A percentile compares a stretch with the other conserved stretches of the same genome.
These are phyloP conservation scores for Platyscelio sp. DNA, from an alignment of 2,888 invertebrate genomes.

Conservation along the genomic window DNA sequence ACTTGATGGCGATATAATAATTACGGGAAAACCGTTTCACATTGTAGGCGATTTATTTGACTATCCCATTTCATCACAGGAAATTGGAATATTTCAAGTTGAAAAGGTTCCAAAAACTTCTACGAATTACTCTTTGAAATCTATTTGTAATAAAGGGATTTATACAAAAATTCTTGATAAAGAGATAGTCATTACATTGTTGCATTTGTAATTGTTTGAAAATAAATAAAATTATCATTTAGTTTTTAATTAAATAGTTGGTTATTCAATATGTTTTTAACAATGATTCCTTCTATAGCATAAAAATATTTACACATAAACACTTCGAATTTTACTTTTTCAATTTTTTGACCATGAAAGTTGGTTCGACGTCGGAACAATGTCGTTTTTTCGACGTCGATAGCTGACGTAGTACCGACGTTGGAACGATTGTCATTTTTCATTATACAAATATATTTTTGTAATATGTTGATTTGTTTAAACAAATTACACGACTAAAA, in stretches of 20 bases:
- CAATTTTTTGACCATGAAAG: no score
- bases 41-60: constrained; percentile 25
- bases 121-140: not conserved
- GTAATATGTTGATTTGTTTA: no score
- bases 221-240: not conserved
- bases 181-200: constrained; percentile 3
- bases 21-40: constrained; percentile 1
- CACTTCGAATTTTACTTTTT: no score
- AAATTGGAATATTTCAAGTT: constrained; percentile 26
- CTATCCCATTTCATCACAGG: constrained; percentile 6
- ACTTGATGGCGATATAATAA: constrained; percentile 1
- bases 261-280: not conserved
- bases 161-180: not conserved
- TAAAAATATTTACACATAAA: no score
- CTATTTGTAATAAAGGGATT: constrained; percentile 23
- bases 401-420: no score
- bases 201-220: constrained; percentile 17
- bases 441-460: no score
- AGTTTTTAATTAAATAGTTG: not conserved
- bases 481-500: no score
- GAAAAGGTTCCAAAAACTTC: not conserved
- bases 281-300: no score
- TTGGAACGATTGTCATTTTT: no score
- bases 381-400: no score
- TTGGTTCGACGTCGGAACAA: no score